These are phyloP conservation scores for Xenopus tropicalis DNA, from an alignment of 2,113 vertebrate species.

Conservation along the genomic window DNA sequence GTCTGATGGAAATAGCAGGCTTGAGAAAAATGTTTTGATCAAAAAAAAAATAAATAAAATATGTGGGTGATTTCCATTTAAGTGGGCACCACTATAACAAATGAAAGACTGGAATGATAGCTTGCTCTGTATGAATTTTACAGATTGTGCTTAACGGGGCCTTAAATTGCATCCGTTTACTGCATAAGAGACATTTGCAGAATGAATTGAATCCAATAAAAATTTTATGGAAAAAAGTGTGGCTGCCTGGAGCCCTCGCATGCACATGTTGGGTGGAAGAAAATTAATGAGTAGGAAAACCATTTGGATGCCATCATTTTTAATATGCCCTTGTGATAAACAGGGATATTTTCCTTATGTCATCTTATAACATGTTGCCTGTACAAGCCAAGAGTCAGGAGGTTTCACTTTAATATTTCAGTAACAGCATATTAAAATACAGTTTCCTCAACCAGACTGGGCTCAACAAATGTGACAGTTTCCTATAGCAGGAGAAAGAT, in stretches of 20 bases:
- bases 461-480: too few relatives aligned
- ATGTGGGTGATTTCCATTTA: conserved; percentile 32
- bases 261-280: conserved; percentile 46
- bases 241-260: conserved; percentile 47
- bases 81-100: conserved; percentile 47
- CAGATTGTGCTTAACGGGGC: conserved; percentile 60
- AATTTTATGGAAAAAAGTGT: conserved; percentile 51
- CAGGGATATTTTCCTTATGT: conserved; percentile 24
- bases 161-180: conserved; percentile 66
- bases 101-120: conserved; percentile 46
- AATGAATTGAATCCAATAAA: conserved; percentile 61
- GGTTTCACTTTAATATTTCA: conserved; percentile 11
- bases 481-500: too few relatives aligned
- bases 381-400: neutral
- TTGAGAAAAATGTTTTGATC: too few relatives aligned
- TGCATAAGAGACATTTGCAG: conserved; percentile 55
- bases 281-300: conserved; percentile 52
- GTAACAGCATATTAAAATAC: neutral
- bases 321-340: conserved; percentile 41
- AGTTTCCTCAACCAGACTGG: too few relatives aligned
- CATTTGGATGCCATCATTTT: conserved; percentile 50
- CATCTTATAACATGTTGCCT: conserved; percentile 7
- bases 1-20: too few relatives aligned
- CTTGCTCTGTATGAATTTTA: conserved; percentile 50
- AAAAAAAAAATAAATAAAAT: too few relatives aligned